Evolutionary conservation across 2,797 vertebrate genomes (phyloP), one percentile per base, ranked within the genome.

Genomic region (Propithecus perrieri): DNA sequence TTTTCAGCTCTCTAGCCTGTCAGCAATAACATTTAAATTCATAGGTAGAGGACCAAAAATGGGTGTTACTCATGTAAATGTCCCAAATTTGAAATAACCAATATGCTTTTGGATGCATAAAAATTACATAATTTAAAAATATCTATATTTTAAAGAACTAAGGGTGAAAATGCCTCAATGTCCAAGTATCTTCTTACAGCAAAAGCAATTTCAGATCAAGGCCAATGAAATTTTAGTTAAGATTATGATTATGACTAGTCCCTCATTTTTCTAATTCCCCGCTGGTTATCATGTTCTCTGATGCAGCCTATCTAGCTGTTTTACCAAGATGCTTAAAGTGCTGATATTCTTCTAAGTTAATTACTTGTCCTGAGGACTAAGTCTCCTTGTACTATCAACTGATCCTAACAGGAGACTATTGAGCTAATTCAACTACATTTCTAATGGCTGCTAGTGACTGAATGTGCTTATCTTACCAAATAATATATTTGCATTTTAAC

Each of bases 401-500:
- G n/a, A 30, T 41, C 12, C 26, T 91, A 38, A 88, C 76, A 89
- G 30, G 22, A 91, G 81, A 83, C 48, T 75, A 74, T 20, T 69
- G 86, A 95, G 24, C 71, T 96, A 93, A 96, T 74, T 96, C 46
- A 94, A 85, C 41, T 69, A 94, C 61, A 85, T 90, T 48, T 95
- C 43, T 92, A 94, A 69, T 67, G 76, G 88, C 13, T 90, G 43
- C 67, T 88, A 92, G 87, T 92, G 78, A 96, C 53, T 96, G 95
- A 95, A 97, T 89, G 28, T 18, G 46, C 11, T 87, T 69, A 94
- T 93, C 48, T 61, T 95, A 38, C n/a, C 72, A 97, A 46, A 91
- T 96, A 97, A 92, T 87, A 94, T 80, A 92, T 88, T 96, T 95
- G 50, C 43, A 88, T 96, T 96, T 97, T 96, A 97, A 95, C 7